Conservation (phyloP, 2,797 vertebrate genomes). For the Masticophis lateralis region DNA sequence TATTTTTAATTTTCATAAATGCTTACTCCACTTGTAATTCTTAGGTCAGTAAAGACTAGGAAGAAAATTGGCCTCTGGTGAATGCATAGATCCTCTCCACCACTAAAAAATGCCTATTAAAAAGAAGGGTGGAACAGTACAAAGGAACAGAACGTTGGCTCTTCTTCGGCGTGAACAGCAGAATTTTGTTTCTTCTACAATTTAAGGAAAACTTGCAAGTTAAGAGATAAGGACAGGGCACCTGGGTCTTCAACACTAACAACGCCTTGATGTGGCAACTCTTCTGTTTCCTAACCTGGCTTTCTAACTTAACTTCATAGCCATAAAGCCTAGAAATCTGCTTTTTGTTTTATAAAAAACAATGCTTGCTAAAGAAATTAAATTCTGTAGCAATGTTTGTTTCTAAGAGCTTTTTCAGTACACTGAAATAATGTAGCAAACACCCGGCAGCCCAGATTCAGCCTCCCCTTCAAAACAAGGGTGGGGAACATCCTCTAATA, state of each 20-base stretch:
- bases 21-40: background rate
- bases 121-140: background rate
- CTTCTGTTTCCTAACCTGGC: background rate
- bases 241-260: background rate
- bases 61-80: background rate
- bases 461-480: no score
- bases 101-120: background rate
- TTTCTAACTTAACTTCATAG: background rate
- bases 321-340: background rate
- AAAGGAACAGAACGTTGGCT: background rate
- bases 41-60: background rate
- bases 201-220: background rate
- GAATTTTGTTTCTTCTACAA: background rate
- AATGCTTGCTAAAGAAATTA: background rate
- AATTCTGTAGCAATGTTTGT: background rate
- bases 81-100: background rate
- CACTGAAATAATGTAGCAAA: background rate
- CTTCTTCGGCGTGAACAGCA: background rate
- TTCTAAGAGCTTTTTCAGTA: background rate
- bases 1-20: background rate
- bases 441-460: background rate
- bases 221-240: background rate
- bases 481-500: background rate
- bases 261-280: background rate
- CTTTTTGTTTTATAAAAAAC: background rate